These are phyloP conservation scores for Drosophila mojavensis DNA, from an alignment of 1,140 invertebrate genomes.

Conservation along the genomic window DNA sequence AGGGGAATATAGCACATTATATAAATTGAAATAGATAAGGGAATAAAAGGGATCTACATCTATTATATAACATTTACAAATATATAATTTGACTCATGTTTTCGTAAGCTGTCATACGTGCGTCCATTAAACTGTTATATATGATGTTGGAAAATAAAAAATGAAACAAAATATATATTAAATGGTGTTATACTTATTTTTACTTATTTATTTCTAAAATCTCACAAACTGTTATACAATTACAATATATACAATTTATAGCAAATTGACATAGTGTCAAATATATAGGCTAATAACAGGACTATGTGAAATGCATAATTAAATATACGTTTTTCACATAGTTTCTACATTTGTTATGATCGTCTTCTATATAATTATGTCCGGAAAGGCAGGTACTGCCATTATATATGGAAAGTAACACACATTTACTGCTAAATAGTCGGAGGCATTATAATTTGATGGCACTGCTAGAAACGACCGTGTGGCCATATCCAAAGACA, in stretches of 20 bases:
- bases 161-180: too few relatives aligned
- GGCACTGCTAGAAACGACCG: constrained; percentile 68
- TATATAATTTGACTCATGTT: too few relatives aligned
- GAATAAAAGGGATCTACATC: too few relatives aligned
- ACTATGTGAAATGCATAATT: constrained; percentile 39
- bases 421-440: constrained; percentile 79
- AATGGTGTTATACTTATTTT: too few relatives aligned
- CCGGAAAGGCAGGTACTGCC: constrained; percentile 7
- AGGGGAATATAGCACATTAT: too few relatives aligned
- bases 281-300: constrained; percentile 14
- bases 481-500: constrained; percentile 20
- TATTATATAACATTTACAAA: too few relatives aligned
- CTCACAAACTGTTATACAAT: not conserved
- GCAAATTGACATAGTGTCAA: not conserved
- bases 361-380: constrained; percentile 56
- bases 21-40: too few relatives aligned
- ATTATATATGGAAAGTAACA: constrained; percentile 58
- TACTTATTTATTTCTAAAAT: too few relatives aligned
- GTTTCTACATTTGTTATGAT: constrained; percentile 4
- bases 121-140: too few relatives aligned
- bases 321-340: constrained; percentile 52
- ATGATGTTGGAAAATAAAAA: too few relatives aligned
- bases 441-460: constrained; percentile 77
- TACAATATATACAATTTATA: not conserved
- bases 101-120: too few relatives aligned